Conservation (phyloP, 2,113 vertebrate species). For the Eubucco bourcierii region DNA sequence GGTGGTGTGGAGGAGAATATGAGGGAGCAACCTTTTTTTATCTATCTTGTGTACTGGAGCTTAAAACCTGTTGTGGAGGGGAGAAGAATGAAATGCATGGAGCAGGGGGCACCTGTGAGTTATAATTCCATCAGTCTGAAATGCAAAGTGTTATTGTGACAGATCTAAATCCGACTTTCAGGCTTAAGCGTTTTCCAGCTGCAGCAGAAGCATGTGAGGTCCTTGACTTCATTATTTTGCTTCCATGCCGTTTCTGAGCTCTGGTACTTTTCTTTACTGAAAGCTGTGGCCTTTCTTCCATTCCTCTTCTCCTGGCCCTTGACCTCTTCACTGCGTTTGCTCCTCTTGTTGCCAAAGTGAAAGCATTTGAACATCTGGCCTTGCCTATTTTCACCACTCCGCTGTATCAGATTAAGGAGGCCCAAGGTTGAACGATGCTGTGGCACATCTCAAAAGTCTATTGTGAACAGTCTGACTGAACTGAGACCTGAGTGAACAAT, state of each 20-base stretch:
- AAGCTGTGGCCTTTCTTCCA: conserved; percentile 14
- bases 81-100: not conserved
- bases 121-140: conserved; percentile 54
- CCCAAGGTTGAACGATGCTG: conserved; percentile 61
- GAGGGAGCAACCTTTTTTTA: not conserved
- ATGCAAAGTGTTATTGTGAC: conserved; percentile 20
- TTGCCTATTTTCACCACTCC: conserved; percentile 58
- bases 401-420: conserved; percentile 73
- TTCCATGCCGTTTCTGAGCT: conserved; percentile 34
- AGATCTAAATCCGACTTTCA: conserved; percentile 32
- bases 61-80: not conserved
- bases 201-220: conserved; percentile 25
- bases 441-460: conserved; percentile 39
- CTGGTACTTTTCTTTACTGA: not conserved
- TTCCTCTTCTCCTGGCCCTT: conserved; percentile 59
- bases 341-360: conserved; percentile 73
- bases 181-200: conserved; percentile 8
- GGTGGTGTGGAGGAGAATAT: not conserved
- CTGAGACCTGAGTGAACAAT: not conserved
- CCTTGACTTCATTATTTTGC: conserved; percentile 56
- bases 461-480: conserved; percentile 2
- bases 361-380: conserved; percentile 74
- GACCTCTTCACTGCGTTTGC: conserved; percentile 61
- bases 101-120: conserved; percentile 28
- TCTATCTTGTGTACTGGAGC: not conserved